Percentiles rank a stretch among this genome's conserved stretches.
phyloP scores from a whole-genome alignment of 2,888 invertebrate species.

The Tachina fera region DNA sequence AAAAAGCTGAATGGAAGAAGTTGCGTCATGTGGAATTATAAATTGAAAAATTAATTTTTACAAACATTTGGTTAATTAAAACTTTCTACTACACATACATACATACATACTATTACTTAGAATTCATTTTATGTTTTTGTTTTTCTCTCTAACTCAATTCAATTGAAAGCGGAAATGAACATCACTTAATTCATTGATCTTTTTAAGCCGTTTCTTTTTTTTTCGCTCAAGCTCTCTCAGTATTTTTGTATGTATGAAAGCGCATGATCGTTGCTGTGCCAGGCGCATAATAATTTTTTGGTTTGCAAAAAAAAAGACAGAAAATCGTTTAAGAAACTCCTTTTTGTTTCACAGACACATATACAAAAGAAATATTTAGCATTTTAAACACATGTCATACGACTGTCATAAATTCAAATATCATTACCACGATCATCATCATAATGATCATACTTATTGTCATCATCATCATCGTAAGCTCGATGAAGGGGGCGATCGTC shows the following conservation, averaged over 20 bases:
- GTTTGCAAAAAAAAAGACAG: not conserved
- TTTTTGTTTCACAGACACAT: constrained; percentile 18
- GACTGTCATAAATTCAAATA: constrained; percentile 65
- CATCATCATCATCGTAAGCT: constrained; percentile 30
- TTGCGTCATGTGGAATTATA: not conserved
- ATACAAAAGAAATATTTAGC: constrained; percentile 44
- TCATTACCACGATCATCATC: constrained; percentile 53
- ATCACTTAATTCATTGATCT: constrained; percentile 63
- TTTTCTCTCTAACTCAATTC: constrained; percentile 37
- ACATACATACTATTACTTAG: not conserved
- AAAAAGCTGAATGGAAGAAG: not conserved
- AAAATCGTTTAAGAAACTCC: constrained; percentile 11
- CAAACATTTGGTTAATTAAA: constrained; percentile 19
- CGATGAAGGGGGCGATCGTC: constrained; percentile 28
- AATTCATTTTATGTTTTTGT: constrained; percentile 3
- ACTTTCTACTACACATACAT: not conserved
- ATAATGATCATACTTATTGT: too few species aligned
- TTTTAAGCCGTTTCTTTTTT: constrained; percentile 13
- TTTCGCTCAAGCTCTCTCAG: not conserved
- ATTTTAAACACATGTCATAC: constrained; percentile 63
- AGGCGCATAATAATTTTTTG: constrained; percentile 61
- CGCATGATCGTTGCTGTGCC: constrained; percentile 10
- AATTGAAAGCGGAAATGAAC: constrained; percentile 68
- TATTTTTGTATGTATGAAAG: constrained; percentile 27
- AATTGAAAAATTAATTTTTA: constrained; percentile 6